Conservation (phyloP, 2,797 vertebrate species). For the Pantherophis vulpinus region DNA sequence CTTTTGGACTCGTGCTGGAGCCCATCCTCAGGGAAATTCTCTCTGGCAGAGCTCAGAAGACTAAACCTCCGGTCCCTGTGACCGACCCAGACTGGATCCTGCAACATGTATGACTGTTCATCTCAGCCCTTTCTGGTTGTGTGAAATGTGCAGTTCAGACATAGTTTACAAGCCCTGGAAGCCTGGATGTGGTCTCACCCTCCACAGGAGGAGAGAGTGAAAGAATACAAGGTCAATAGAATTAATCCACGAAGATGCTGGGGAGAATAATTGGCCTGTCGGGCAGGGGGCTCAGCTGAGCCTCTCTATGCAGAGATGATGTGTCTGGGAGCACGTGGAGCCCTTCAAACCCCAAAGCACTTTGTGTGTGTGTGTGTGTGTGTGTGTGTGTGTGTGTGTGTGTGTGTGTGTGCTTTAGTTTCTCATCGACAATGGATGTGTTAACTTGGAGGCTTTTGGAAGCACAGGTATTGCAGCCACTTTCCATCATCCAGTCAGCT, state of each 20-base stretch:
- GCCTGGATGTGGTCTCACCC: neutral
- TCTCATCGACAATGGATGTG: no score
- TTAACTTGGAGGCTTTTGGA: neutral
- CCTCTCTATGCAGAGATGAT: neutral
- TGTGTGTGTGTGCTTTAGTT: no score
- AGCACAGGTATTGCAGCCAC: neutral
- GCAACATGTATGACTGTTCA: neutral
- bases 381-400: no score
- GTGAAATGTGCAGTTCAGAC: neutral
- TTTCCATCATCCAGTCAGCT: neutral
- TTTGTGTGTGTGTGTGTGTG: no score
- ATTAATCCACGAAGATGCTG: neutral
- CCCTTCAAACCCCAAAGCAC: neutral
- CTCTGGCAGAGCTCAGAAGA: no score
- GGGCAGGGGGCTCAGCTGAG: neutral
- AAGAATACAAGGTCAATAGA: neutral
- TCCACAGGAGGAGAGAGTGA: neutral
- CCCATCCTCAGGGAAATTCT: neutral
- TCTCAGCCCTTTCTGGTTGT: neutral
- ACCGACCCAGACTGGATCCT: neutral
- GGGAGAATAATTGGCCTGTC: neutral
- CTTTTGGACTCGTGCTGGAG: no score
- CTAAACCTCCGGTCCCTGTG: no score
- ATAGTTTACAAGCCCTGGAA: neutral
- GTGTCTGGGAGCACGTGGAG: no score